Percentiles rank a stretch among this genome's conserved stretches.
phyloP scores from a whole-genome alignment of 2,797 vertebrate genomes.

The Poeciliopsis gracilis region DNA sequence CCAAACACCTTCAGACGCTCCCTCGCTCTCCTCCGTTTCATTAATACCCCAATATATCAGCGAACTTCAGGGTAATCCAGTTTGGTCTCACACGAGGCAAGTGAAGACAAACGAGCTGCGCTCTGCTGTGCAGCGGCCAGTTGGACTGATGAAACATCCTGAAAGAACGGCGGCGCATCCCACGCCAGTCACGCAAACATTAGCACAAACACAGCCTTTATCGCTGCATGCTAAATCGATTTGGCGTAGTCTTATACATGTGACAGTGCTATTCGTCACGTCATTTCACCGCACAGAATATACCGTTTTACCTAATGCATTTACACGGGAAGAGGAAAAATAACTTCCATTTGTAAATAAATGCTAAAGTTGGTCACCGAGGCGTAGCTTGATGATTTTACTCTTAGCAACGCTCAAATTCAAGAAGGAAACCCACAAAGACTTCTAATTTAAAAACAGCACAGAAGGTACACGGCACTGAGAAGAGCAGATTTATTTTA shows the following conservation, averaged over 20 bases:
- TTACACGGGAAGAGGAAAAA: constrained; percentile 22
- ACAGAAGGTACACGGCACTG: too few species aligned
- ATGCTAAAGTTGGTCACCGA: constrained; percentile 12
- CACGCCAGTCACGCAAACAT: constrained; percentile 22
- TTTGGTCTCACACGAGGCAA: constrained; percentile 12
- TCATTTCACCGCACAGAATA: constrained; percentile 28
- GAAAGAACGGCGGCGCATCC: constrained; percentile 47
- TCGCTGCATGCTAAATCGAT: constrained; percentile 40
- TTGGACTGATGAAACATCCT: constrained; percentile 51
- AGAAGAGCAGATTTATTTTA: background rate
- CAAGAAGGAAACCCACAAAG: background rate
- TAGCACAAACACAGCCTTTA: constrained; percentile 38
- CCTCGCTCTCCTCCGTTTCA: constrained; percentile 15
- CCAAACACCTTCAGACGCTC: constrained; percentile 21
- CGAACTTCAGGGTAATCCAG: constrained; percentile 32
- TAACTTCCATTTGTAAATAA: constrained; percentile 5
- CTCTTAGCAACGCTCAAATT: background rate
- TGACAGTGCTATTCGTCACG: constrained; percentile 52
- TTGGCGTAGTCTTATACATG: constrained; percentile 36
- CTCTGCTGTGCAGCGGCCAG: constrained; percentile 23
- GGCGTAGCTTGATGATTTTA: background rate
- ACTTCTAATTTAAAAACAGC: background rate
- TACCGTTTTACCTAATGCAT: constrained; percentile 28
- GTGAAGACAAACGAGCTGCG: constrained; percentile 35
- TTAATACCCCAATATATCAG: constrained; percentile 33